Base-by-base conservation (phyloP, 2,888 invertebrate genomes). In the Pardosa pseudoannulata region DNA sequence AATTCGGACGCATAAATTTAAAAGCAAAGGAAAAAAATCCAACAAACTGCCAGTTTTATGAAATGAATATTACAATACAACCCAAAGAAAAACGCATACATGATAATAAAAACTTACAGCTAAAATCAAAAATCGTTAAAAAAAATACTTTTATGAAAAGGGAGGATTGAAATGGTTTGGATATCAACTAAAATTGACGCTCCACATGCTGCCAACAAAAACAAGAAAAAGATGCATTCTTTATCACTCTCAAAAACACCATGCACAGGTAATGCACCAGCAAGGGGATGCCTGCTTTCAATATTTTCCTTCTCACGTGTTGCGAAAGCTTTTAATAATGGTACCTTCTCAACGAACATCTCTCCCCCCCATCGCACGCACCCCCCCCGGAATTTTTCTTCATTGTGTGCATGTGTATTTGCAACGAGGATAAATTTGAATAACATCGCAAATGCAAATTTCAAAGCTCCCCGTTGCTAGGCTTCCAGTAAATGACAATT, bases 381-480 rank as follows among this genome's bases (percentile, higher is more conserved):
- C 36, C 6, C n/a, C 65, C 32, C 31, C 32, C 31, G 36, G 23
- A 36, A 67, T 67, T 67, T 67, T 67, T 67, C 67, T 67, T 67
- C 36, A 67, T 67, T 67, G 56, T 67, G 32, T 32, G 67, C 67
- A 31, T 67, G 56, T 56, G 56, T 56, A 56, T 56, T 56, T 56
- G 56, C 1, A 19, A 71, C 78, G 67, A 65, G 78, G 83, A 85
- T 78, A 78, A 85, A 85, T 85, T 85, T 85, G 83, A 85, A 85
- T 85, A 85, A 85, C 83, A 85, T 85, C 78, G 73, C 83, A 85
- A 85, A 85, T 85, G 83, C 78, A 85, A 85, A 85, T 85, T 85
- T 85, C 73, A 85, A 78, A 85, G 83, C 78, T 72, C 50, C 78
- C 73, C 83, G 83, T 85, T 78, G 78, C 83, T 68, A 73, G 78